Evolutionary conservation across 1,140 invertebrate genomes (phyloP).

Genomic region (Portunus trituberculatus): DNA sequence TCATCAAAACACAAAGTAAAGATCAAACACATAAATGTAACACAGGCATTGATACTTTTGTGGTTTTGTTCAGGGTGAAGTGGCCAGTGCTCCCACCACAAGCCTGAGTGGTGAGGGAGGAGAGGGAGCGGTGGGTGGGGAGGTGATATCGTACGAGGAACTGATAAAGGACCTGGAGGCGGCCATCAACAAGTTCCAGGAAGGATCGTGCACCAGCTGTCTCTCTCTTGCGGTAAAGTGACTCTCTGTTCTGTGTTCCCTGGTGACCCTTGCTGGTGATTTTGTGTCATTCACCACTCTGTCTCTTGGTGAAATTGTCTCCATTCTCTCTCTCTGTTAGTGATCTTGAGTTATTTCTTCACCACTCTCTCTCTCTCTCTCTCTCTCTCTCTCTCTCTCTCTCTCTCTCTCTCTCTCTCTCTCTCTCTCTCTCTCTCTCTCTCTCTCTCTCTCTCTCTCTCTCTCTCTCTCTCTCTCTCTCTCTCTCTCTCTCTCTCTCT

Average conservation of each 20-base stretch:
- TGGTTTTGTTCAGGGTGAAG: constrained; percentile 41
- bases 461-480: too few species aligned
- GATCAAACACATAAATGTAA: too few species aligned
- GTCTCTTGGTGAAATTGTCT: background rate
- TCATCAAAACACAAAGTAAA: too few species aligned
- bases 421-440: too few species aligned
- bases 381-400: too few species aligned
- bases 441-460: too few species aligned
- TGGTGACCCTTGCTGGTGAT: background rate
- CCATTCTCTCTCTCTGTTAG: background rate
- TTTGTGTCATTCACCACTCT: background rate
- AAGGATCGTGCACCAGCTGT: background rate
- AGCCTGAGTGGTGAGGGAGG: background rate
- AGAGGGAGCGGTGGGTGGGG: background rate
- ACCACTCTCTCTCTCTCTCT: too few species aligned
- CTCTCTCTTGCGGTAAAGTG: background rate
- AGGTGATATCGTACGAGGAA: background rate
- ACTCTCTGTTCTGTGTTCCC: background rate
- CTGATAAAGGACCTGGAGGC: background rate
- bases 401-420: too few species aligned
- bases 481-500: too few species aligned
- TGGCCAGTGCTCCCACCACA: constrained; percentile 28
- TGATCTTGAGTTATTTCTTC: background rate
- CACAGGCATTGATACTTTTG: too few species aligned
- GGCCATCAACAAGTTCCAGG: constrained; percentile 57